Base-by-base conservation (phyloP, 2,113 vertebrate species). In the Carassius gibelio region DNA sequence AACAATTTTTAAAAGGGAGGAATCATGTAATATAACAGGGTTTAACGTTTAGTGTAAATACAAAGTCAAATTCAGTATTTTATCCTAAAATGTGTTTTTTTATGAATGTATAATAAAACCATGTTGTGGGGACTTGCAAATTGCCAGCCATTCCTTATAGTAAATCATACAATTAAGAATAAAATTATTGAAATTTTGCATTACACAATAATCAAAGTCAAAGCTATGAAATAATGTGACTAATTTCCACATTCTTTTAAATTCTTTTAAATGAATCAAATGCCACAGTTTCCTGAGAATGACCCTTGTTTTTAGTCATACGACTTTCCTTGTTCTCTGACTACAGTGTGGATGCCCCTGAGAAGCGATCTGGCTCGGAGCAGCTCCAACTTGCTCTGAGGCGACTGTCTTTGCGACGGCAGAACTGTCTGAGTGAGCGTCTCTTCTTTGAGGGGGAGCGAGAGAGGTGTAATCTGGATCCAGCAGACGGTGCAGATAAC, bases 401-500 rank as follows among this genome's bases (percentile, higher is more conserved):
- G 1, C 94, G 97, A 42, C 94, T 99, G 71, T 99, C 97, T 36
- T 96, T 99, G 52, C 94, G 98, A 8, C 90, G 98, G 1, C 97
- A 99, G 89, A 99, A 99, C 93, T 97, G 96, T 92, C 93, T 99
- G 84, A 98, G 96, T 0, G 98, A 99, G 91, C 89, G 98, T 52
- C 96, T 94, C 66, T 99, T 96, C 94, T 99, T 99, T 0, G 96
- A 97, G 90, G 97, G 97, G 88, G 97, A 98, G 91, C 94, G 97
- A 85, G 97, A 96, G 83, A 91, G 96, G 34, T 94, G 96, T 86
- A 88, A 96, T 8, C 92, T 95, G 45, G 96, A 96, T 81, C 89
- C 96, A 0, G 90, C 92, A 4, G 95, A 95, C n/a, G 93, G 93
- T 82, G 95, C 95, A 2, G 92, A 95, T 75, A 92, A 90, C 26